Evolutionary conservation across 2,888 invertebrate species (phyloP).

Genomic region (Nomada ruficornis): DNA sequence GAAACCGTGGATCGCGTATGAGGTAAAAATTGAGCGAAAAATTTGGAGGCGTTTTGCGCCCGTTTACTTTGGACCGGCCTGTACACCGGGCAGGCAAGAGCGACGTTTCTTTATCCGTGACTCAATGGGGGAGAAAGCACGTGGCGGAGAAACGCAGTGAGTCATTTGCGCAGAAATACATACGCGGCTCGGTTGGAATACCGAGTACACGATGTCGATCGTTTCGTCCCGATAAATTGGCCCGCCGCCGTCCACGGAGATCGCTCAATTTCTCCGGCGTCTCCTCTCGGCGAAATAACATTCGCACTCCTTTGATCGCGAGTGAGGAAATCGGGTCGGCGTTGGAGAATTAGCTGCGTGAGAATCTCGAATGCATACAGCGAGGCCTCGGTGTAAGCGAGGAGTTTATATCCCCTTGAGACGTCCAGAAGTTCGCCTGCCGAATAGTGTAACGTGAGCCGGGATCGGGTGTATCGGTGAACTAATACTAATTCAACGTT

Average conservation of each 20-base stretch:
- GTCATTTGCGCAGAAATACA: slow-evolving; percentile 65
- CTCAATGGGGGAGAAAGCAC: slow-evolving; percentile 66
- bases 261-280: neutral
- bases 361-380: too few relatives aligned
- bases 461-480: too few relatives aligned
- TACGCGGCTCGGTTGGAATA: neutral
- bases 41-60: too few relatives aligned
- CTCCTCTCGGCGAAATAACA: neutral
- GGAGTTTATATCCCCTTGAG: too few relatives aligned
- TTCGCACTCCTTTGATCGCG: neutral
- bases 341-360: neutral
- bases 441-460: too few relatives aligned
- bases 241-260: neutral
- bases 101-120: slow-evolving; percentile 33
- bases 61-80: slow-evolving; percentile 5
- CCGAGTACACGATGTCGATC: slow-evolving; percentile 24
- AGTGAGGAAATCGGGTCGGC: slow-evolving; percentile 10
- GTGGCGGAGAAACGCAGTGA: slow-evolving; percentile 59
- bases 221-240: slow-evolving; percentile 5
- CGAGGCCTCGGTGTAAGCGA: too few relatives aligned
- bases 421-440: too few relatives aligned
- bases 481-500: too few relatives aligned
- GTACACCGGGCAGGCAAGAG: slow-evolving; percentile 14
- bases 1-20: neutral
- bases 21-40: neutral